Conservation (phyloP, 2,113 vertebrate genomes). For the Otolemur garnettii region DNA sequence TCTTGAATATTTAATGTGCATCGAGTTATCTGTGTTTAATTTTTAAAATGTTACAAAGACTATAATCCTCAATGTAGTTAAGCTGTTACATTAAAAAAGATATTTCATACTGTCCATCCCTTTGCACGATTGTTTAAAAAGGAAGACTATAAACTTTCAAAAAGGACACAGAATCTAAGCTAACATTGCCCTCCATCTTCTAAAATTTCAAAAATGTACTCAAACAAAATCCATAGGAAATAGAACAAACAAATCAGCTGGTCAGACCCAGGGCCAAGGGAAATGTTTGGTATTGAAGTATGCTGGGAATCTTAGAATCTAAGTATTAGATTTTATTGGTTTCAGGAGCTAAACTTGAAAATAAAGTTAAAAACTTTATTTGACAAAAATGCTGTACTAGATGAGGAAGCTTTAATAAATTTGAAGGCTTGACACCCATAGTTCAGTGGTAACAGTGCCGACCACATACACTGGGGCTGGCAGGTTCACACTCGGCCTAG, state of each 20-base stretch:
- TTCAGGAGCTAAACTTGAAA: not conserved
- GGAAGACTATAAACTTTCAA: conserved; percentile 30
- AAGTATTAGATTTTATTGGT: not conserved
- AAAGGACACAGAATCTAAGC: not conserved
- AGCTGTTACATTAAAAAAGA: not conserved
- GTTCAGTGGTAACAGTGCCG: too few relatives aligned
- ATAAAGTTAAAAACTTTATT: not conserved
- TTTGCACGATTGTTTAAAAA: not conserved
- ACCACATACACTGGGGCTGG: too few relatives aligned
- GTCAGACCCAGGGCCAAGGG: not conserved
- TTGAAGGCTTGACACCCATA: too few relatives aligned
- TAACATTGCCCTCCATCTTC: not conserved
- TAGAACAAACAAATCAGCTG: not conserved
- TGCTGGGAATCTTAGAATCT: not conserved
- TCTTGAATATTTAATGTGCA: not conserved
- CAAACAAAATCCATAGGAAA: not conserved
- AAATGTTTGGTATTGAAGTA: not conserved
- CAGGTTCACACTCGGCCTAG: too few relatives aligned
- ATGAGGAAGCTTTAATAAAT: not conserved
- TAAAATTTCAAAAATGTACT: not conserved
- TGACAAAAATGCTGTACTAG: conserved; percentile 18
- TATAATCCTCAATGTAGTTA: not conserved
- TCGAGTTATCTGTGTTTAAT: not conserved
- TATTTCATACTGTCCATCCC: not conserved
- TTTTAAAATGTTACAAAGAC: not conserved